These are phyloP conservation scores for Rhorus exstirpatorius DNA, from an alignment of 2,888 invertebrate species.

Conservation along the genomic window DNA sequence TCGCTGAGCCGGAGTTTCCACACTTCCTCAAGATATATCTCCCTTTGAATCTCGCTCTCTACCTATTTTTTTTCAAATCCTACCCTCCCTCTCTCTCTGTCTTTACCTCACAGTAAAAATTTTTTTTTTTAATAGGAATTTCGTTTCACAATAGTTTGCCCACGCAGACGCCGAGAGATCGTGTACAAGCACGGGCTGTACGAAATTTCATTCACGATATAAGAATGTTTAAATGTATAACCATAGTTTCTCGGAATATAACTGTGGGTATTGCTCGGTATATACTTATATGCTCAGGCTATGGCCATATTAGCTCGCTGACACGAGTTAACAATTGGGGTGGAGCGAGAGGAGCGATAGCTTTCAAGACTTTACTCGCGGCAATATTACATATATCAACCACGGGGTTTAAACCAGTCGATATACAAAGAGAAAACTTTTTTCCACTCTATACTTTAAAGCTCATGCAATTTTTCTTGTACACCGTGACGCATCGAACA, in stretches of 20 bases:
- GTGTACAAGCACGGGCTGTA: constrained; percentile 2
- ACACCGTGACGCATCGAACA: constrained; percentile 8
- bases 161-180: constrained; percentile 55
- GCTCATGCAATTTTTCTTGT: constrained; percentile 19
- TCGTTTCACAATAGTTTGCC: constrained; percentile 68
- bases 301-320: constrained; percentile 49
- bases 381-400: constrained; percentile 31
- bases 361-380: constrained; percentile 34
- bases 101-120: constrained; percentile 66
- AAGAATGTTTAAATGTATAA: constrained; percentile 17
- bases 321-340: constrained; percentile 52
- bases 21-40: constrained; percentile 26
- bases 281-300: constrained; percentile 41
- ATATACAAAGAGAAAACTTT: constrained; percentile 9
- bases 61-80: constrained; percentile 9
- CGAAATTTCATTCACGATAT: constrained; percentile 32
- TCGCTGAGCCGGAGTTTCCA: constrained; percentile 45
- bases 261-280: too few relatives aligned
- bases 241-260: constrained; percentile 33
- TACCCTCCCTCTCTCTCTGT: neutral
- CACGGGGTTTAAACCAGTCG: constrained; percentile 43
- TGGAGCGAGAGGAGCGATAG: constrained; percentile 17
- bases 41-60: neutral
- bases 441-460: neutral
- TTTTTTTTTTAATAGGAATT: too few relatives aligned